Evolutionary conservation across 2,113 vertebrate species (phyloP), one percentile per base, ranked within the genome.

Genomic region (Leucoraja erinaceus): DNA sequence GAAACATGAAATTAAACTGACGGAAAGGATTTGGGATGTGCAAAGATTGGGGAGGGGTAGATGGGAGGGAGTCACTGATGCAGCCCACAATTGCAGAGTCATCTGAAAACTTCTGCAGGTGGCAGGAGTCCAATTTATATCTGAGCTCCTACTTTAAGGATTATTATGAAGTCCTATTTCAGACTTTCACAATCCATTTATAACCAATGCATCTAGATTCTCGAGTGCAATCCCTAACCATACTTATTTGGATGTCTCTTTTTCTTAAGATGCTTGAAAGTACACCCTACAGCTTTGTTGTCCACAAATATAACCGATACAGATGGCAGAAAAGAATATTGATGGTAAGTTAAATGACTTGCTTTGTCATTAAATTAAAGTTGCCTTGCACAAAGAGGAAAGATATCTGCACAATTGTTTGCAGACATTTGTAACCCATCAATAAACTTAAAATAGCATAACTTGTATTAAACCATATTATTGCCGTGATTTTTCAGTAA

Each of bases 301-400:
- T 97, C 93, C 95, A 97, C 94, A 97, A 97, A 94, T 95, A 96
- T 59, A 94, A 94, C 86, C 96, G 94, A 61, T 97, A 96, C 93
- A 95, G 96, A 59, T 97, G 96, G 96, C 97, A 97, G 95, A 97
- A 98, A 92, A 88, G 96, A 0, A 95, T 97, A 91, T 93, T 97
- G 83, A 96, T 97, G 97, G 96, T 96, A 94, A 94, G 93, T 93
- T 90, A 93, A 86, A 81, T 0, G 88, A 93, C n/a, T 95, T 94
- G 94, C 94, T 93, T 93, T 3, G 92, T 93, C 90, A 77, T 72
- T 72, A 91, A 91, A 91, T 74, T 47, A 47, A 91, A 72, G 3
- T 54, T 74, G 7, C 20, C 20, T 90, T 70, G 12, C 12, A 70
- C 28, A 72, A 91, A 9, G 22, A 33, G 20, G 90, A 14, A 72